A percentile compares a stretch with the other conserved stretches of the same genome.
Conservation (phyloP, 1,140 invertebrate species). For the Aphaenogaster floridana region DNA sequence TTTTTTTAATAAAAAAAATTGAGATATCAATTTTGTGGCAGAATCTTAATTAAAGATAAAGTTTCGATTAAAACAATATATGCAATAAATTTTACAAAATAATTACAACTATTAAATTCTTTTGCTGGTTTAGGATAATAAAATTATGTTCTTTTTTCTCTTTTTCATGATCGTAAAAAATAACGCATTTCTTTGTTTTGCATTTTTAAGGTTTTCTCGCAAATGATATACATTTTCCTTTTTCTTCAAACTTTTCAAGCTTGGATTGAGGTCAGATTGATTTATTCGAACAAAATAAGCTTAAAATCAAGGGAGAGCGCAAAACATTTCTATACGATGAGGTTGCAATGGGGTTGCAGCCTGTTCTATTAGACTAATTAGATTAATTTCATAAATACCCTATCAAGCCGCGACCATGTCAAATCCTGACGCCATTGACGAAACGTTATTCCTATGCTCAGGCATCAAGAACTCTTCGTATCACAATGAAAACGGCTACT, state of each 20-base stretch:
- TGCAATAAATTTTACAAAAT: background rate
- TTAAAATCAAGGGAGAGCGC: background rate
- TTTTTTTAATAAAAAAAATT: background rate
- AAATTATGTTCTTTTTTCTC: slow-evolving; percentile 5
- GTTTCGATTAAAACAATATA: background rate
- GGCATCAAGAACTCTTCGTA: slow-evolving; percentile 84
- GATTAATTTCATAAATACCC: background rate
- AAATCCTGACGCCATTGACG: background rate
- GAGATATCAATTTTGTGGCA: background rate
- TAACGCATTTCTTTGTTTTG: background rate
- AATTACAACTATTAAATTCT: background rate
- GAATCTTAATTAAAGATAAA: background rate
- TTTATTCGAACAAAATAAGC: background rate
- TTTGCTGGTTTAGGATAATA: background rate
- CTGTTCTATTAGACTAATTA: background rate
- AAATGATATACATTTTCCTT: background rate
- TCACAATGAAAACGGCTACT: slow-evolving; percentile 85
- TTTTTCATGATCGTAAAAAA: background rate
- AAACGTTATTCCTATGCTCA: slow-evolving; percentile 54
- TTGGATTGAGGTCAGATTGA: background rate
- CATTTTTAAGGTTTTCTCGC: background rate
- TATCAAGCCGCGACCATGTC: background rate
- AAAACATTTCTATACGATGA: background rate
- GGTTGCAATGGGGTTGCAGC: background rate
- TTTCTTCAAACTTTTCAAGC: background rate